Evolutionary conservation across 1,140 invertebrate species (phyloP), one percentile per base, ranked within the genome.

Genomic region (Neomicropteryx cornuta): DNA sequence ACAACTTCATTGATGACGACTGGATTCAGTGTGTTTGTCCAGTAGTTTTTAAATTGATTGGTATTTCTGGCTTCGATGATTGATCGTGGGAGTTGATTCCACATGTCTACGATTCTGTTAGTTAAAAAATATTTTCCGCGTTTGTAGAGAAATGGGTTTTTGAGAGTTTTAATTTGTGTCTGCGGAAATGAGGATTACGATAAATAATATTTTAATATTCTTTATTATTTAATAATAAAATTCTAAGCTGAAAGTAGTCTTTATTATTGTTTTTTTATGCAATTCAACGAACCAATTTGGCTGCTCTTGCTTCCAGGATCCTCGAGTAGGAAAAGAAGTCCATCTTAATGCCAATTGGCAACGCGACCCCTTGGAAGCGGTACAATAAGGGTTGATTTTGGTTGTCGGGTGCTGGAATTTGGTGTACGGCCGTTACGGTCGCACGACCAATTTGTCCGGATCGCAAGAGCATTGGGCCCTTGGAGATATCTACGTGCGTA

Each of bases 401-500:
- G 31, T 64, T 59, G 38, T 71, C 67, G 17, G 72, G 61, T 4
- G 71, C 64, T 16, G 74, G 51, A 30, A 88, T 55, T 55, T 76
- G 71, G 50, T 89, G 81, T 11, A 87, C 80, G 5, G 85, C 76
- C 6, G 79, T 60, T 6, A 96, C 59, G 3, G 78, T 77, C 39
- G 77, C 78, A 23, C 82, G 71, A 0, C 86, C 87, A 5, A 96
- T 59, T 38, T 84, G 76, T 22, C 60, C 58, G 0, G 87, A 86
- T 41, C 81, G 79, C 3, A 73, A 70, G 21, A 97, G 77, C 78
- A 95, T 81, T 0, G 92, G 92, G 0, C 92, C 93, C 49, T 77
- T 78, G 18, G 87, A 91, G 27, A 96, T 90, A 52, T 97, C 93
- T 30, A 96, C 77, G 52, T 93, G 85, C 39, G 85, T 75, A 0